phyloP scores from a whole-genome alignment of 2,113 vertebrate genomes.

The Cichladusa arquata region DNA sequence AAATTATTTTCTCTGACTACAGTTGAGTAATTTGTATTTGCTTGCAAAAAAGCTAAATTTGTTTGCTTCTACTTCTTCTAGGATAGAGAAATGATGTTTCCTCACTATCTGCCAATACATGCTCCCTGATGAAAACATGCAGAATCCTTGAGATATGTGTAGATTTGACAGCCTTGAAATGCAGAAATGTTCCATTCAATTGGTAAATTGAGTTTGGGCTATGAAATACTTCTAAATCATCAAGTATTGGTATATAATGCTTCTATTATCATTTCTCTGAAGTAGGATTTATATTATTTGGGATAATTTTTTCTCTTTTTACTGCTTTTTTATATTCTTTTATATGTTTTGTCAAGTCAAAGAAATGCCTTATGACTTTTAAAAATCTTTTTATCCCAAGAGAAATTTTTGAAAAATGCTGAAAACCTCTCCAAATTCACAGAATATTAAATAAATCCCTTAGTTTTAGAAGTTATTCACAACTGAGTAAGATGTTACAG shows the following conservation, averaged over 20 bases:
- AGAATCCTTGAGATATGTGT: neutral
- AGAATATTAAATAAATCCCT: neutral
- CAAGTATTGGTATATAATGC: neutral
- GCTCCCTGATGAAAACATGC: neutral
- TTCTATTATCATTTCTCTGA: neutral
- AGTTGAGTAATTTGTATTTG: neutral
- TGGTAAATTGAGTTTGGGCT: neutral
- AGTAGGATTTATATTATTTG: neutral
- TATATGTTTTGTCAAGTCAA: neutral
- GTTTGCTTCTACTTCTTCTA: neutral
- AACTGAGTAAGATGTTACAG: neutral
- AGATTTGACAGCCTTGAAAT: neutral
- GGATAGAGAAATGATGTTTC: neutral
- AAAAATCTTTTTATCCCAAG: neutral
- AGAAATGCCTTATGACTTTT: neutral
- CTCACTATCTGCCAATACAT: neutral
- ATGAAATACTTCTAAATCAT: neutral
- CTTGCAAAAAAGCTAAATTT: neutral
- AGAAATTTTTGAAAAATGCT: neutral
- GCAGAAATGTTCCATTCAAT: neutral
- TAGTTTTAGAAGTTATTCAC: neutral
- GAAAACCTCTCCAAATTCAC: neutral
- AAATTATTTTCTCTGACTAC: neutral
- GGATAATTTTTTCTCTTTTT: neutral
- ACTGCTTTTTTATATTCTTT: neutral